Percentiles rank a stretch among this genome's conserved stretches.
Conservation (phyloP, 2,797 vertebrate species). For the Eremophila alpestris region DNA sequence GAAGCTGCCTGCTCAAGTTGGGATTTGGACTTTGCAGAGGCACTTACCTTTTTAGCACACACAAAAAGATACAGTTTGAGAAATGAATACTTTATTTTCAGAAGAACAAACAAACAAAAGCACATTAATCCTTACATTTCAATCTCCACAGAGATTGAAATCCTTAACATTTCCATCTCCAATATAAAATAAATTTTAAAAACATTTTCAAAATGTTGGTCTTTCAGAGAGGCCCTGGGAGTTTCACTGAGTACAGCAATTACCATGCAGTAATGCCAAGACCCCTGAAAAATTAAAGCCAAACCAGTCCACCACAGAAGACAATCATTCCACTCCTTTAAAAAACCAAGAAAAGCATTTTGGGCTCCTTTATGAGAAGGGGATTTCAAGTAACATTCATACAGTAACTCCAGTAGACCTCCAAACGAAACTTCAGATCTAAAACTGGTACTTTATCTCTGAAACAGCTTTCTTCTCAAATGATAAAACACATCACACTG, state of each 20-base stretch:
- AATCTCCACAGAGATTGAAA: not conserved
- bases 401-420: not conserved
- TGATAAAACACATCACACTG: not conserved
- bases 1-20: not conserved
- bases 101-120: not conserved
- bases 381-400: not conserved
- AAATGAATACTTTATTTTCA: not conserved
- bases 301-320: not conserved
- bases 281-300: not conserved
- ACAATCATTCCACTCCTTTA: not conserved
- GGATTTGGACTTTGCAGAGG: not conserved
- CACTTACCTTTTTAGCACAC: not conserved
- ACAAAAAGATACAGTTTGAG: not conserved
- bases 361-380: not conserved
- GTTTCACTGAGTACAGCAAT: not conserved
- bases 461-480: not conserved
- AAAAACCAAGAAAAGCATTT: not conserved
- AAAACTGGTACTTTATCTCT: not conserved
- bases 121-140: not conserved
- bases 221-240: not conserved
- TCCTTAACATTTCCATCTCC: not conserved
- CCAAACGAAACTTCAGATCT: not conserved
- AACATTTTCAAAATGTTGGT: not conserved
- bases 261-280: not conserved
- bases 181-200: not conserved